Evolutionary conservation across 1,140 invertebrate genomes (phyloP), one percentile per base, ranked within the genome.

Genomic region (Cyphomyrmex costatus): DNA sequence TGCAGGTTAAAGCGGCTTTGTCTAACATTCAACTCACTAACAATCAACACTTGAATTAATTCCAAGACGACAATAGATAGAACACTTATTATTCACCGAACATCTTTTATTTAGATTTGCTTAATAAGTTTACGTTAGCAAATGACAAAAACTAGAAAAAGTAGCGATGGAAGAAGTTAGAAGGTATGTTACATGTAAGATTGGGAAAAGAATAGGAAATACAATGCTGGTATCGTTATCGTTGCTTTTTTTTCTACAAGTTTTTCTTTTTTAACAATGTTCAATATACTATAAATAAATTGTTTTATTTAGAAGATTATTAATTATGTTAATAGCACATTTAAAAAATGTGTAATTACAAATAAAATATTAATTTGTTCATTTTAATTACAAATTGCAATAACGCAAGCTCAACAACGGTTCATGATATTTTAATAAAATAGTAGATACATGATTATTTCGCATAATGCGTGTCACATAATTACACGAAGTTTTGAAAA

Each of bases 21-120:
- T 53, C 61, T 74, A 10, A 74, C 14, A 14, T 83, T 74, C 33
- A 74, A 74, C 53, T 74, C 53, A 83, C 58, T 21, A 49, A 36
- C 53, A 83, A 83, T 83, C 71, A 36, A 36, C 27, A 33, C 33
- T 70, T 14, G 36, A 60, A 46, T 74, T 74, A 58, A 78, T 74
- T 60, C 21, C 56, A 56, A 30, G 12, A 73, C 19, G 79, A 49
- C 24, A 10, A n/a, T 70, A 33, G 36, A 36, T 36, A 36, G 14
- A 16, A 33, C 49, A 19, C 70, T 51, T 21, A 53, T 70, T 65
- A 30, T 30, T 60, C 14, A 42, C 1, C 3, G 14, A 30, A 6
- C 1, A 21, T 24, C 24, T 66, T 66, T 79, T 24, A 60, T 30
- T 27, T 19, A 21, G 24, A 0, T 46, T 58, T n/a, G 10, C 7